Conservation (phyloP, 30 jellyfish, hydroid and myxozoan species). For the Nemopilema nomurai region DNA sequence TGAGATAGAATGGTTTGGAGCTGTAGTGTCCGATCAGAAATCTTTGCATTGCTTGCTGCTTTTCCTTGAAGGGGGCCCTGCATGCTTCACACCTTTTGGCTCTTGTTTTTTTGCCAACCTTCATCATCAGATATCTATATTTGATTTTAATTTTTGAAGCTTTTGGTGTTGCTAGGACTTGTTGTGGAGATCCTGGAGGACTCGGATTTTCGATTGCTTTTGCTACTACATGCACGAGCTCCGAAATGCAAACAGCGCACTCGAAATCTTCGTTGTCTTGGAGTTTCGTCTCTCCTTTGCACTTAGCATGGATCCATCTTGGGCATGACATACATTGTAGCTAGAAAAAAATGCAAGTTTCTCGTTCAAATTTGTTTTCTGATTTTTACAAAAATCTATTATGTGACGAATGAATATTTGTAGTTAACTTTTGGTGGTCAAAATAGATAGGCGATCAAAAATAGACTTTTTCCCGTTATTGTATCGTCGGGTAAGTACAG, state of each 20-base stretch:
- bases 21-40: not conserved
- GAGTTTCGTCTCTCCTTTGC: constrained; percentile 3
- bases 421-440: not conserved
- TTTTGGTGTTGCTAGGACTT: not conserved
- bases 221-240: not conserved
- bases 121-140: not conserved
- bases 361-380: not conserved
- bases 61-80: not conserved
- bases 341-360: not conserved
- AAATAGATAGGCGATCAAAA: not conserved
- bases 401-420: not conserved
- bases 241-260: constrained; percentile 9
- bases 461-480: not conserved
- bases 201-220: not conserved
- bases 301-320: constrained; percentile 9
- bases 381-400: not conserved
- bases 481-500: not conserved
- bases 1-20: not conserved
- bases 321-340: constrained; percentile 1
- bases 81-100: not conserved
- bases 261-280: constrained; percentile 2
- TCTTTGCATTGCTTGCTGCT: not conserved
- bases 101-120: not conserved
- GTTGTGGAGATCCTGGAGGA: not conserved
- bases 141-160: not conserved